Percentiles rank a stretch among this genome's conserved stretches.
phyloP scores from a whole-genome alignment of 2,113 vertebrate species.

The Cavia aperea region DNA sequence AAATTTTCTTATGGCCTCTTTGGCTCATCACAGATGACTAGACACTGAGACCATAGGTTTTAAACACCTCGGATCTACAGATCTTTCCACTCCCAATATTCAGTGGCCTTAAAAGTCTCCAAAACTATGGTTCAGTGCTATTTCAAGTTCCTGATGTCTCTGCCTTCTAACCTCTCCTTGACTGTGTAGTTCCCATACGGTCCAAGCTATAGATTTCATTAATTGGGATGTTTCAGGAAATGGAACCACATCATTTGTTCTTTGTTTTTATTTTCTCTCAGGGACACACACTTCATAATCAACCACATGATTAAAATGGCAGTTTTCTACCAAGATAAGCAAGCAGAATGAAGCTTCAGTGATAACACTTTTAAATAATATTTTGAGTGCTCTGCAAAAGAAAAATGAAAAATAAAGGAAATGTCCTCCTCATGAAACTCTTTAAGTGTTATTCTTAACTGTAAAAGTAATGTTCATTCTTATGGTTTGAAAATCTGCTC shows the following conservation, averaged over 20 bases:
- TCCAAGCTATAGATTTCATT: not conserved
- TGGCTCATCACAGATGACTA: not conserved
- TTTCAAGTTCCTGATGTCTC: not conserved
- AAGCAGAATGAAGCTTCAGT: not conserved
- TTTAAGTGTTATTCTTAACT: not conserved
- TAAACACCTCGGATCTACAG: not conserved
- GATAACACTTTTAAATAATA: not conserved
- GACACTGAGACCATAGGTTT: rapidly evolving
- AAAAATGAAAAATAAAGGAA: not conserved
- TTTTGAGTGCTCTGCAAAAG: not conserved
- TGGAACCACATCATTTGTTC: not conserved
- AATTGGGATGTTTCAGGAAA: not conserved
- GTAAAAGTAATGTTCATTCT: not conserved
- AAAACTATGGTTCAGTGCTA: not conserved
- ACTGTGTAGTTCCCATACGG: not conserved
- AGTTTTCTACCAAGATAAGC: not conserved
- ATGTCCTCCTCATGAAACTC: not conserved
- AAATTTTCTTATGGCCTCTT: not conserved
- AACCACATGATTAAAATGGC: not conserved
- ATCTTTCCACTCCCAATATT: not conserved
- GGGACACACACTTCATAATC: not conserved
- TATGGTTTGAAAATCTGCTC: not conserved
- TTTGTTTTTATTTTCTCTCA: not conserved
- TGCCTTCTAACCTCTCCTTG: not conserved
- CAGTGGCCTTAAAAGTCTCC: not conserved